Conservation (phyloP, 2,113 vertebrate genomes). For the Physeter macrocephalus region DNA sequence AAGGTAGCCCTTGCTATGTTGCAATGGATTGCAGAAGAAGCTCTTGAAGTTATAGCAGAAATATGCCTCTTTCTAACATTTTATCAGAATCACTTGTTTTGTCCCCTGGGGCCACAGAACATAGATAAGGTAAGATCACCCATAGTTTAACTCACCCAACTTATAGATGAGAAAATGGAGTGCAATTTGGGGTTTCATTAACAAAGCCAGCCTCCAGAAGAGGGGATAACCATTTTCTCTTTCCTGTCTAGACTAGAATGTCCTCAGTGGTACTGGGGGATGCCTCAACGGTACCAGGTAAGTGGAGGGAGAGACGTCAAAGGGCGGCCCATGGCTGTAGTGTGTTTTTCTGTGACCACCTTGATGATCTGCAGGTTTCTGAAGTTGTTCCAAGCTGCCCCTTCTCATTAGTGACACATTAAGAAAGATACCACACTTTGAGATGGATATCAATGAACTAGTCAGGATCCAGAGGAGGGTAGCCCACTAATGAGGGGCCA, state of each 20-base stretch:
- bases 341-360: background rate
- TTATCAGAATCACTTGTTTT: background rate
- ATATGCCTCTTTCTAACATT: background rate
- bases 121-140: background rate
- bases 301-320: background rate
- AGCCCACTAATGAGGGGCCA: background rate
- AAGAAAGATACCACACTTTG: background rate
- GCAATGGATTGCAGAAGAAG: background rate
- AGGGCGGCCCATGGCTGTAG: fast-evolving
- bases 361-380: background rate
- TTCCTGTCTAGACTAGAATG: background rate
- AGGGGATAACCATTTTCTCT: background rate
- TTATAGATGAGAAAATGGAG: background rate
- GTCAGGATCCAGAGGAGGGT: background rate
- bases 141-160: background rate
- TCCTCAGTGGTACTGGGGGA: background rate
- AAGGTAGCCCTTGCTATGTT: background rate
- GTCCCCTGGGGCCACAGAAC: background rate
- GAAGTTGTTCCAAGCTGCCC: background rate
- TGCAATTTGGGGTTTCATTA: background rate
- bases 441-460: background rate
- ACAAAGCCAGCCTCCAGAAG: background rate
- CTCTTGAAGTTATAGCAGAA: background rate
- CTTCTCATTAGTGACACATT: background rate
- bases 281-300: background rate